Conservation (phyloP, 2,113 vertebrate species). For the Osmerus eperlanus region DNA sequence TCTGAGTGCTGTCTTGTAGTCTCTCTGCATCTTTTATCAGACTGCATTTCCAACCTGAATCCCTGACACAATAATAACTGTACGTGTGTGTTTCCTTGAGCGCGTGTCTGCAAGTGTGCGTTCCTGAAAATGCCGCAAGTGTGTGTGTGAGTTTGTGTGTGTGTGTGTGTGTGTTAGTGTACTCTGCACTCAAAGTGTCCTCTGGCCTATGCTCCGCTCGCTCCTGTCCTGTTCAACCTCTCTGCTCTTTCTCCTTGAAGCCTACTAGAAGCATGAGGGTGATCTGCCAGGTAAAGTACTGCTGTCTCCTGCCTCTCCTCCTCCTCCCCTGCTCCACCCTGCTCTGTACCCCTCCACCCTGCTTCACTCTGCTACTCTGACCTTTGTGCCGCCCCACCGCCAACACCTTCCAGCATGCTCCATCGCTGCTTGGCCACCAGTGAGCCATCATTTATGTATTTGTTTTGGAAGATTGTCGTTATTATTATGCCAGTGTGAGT, state of each 20-base stretch:
- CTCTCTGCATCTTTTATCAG: constrained; percentile 40
- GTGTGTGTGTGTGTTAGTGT: not conserved
- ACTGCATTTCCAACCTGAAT: constrained; percentile 59
- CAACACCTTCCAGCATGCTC: constrained; percentile 39
- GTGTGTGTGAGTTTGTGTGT: constrained; percentile 5
- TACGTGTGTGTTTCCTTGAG: constrained; percentile 33
- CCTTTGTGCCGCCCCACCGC: not conserved
- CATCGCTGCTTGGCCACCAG: constrained; percentile 47
- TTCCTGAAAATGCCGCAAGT: not conserved
- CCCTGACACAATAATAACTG: constrained; percentile 60
- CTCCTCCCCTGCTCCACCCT: constrained; percentile 38
- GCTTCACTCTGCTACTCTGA: too few species aligned
- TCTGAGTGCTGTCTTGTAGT: constrained; percentile 13
- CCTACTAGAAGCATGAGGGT: constrained; percentile 99
- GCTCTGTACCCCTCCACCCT: too few species aligned
- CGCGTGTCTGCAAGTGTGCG: not conserved
- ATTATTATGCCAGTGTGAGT: constrained; percentile 34
- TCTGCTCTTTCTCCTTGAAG: constrained; percentile 95
- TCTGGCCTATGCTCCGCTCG: constrained; percentile 66
- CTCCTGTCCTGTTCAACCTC: constrained; percentile 86
- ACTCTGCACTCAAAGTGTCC: constrained; percentile 42
- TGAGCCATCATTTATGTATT: too few species aligned
- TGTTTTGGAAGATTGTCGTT: not conserved
- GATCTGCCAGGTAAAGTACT: constrained; percentile 98
- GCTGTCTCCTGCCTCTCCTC: constrained; percentile 74